Percentiles rank a stretch among this genome's conserved stretches.
phyloP scores from a whole-genome alignment of 2,113 vertebrate species.

The Cinclus cinclus region DNA sequence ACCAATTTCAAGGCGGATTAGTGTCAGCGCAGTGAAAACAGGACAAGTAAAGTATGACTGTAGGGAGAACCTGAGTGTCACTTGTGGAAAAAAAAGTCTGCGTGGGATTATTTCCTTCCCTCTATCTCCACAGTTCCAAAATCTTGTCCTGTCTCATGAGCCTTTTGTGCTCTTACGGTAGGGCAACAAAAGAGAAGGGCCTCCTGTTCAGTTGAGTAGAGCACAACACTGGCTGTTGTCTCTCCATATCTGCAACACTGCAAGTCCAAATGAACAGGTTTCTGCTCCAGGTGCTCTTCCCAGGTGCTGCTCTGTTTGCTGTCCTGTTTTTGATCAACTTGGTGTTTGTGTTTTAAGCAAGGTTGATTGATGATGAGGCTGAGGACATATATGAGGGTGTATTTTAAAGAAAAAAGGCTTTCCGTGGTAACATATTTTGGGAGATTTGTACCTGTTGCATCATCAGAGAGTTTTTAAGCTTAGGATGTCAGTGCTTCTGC shows the following conservation, averaged over 20 bases:
- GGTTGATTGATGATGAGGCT: not conserved
- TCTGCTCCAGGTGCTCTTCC: not conserved
- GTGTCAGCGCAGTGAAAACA: slow-evolving; percentile 62
- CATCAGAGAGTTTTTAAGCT: not conserved
- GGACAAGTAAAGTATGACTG: slow-evolving; percentile 55
- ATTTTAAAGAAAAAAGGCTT: not conserved
- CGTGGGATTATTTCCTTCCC: not conserved
- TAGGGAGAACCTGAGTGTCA: slow-evolving; percentile 33
- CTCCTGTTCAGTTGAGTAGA: not conserved
- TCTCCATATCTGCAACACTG: not conserved
- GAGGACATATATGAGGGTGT: not conserved
- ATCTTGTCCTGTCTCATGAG: not conserved
- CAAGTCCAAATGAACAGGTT: not conserved
- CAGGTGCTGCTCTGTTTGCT: not conserved
- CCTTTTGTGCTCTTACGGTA: not conserved
- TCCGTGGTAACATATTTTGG: not conserved
- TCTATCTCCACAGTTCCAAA: not conserved
- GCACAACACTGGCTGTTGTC: not conserved
- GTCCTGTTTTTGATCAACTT: not conserved
- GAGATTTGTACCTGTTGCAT: not conserved
- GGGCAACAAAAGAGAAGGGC: not conserved
- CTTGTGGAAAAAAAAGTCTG: slow-evolving; percentile 43
- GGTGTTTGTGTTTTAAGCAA: not conserved
- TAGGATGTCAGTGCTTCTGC: not conserved
- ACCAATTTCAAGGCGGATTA: slow-evolving; percentile 78